phyloP scores from a whole-genome alignment of 2,888 invertebrate genomes.

The Ectemnius continuus region DNA sequence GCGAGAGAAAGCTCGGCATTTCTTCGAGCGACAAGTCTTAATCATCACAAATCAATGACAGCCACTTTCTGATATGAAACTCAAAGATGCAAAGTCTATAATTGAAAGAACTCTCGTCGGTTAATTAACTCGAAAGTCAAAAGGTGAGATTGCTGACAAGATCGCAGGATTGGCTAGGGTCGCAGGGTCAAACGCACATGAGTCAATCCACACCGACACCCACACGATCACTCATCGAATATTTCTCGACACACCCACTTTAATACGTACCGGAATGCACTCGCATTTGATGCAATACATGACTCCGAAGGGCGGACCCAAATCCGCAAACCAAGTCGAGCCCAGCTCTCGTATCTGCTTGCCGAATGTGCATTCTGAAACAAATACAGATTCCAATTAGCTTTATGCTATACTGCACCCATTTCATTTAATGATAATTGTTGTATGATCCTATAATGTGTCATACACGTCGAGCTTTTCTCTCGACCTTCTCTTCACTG shows the following conservation, averaged over 20 bases:
- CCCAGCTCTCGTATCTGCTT: slow-evolving; percentile 92
- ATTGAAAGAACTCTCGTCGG: no score
- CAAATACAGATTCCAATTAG: slow-evolving; percentile 67
- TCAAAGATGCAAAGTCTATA: no score
- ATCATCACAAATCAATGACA: no score
- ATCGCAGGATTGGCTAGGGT: slow-evolving; percentile 24
- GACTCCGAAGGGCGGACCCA: slow-evolving; percentile 95
- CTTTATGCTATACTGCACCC: background rate
- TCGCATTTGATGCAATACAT: slow-evolving; percentile 98
- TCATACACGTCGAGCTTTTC: background rate
- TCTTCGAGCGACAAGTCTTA: no score
- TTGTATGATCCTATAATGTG: no score
- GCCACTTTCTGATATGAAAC: no score
- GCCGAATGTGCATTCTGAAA: slow-evolving; percentile 95
- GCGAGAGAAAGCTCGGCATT: no score
- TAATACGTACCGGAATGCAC: slow-evolving; percentile 92
- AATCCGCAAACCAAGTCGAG: slow-evolving; percentile 94
- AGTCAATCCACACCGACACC: slow-evolving; percentile 8
- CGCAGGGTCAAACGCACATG: slow-evolving; percentile 43
- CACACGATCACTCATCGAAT: background rate
- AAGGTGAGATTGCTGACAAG: no score
- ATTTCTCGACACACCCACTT: slow-evolving; percentile 46
- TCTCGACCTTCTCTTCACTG: background rate
- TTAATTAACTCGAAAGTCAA: no score
- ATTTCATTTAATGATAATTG: background rate